Evolutionary conservation across 2,888 invertebrate species (phyloP).

Genomic region (Hartigia nigra): DNA sequence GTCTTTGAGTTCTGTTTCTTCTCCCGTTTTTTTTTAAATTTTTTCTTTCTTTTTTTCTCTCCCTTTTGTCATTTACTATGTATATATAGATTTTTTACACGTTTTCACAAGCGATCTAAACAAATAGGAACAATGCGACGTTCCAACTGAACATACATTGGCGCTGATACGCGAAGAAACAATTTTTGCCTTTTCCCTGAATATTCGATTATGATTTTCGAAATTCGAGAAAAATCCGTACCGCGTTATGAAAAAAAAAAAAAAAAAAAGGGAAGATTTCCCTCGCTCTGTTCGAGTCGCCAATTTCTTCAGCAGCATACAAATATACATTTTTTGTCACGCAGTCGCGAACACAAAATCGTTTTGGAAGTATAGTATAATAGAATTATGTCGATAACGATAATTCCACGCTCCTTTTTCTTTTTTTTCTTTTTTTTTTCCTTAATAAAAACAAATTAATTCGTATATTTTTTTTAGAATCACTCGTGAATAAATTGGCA

Average conservation of each 20-base stretch:
- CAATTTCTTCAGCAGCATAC: too few species aligned
- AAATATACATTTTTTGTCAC: too few species aligned
- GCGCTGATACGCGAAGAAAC: too few species aligned
- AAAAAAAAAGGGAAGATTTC: too few species aligned
- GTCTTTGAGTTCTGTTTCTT: constrained; percentile 13
- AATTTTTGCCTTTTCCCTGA: not conserved
- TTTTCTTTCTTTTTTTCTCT: constrained; percentile 12
- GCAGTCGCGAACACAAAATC: too few species aligned
- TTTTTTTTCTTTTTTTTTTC: not conserved
- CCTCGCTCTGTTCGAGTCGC: too few species aligned
- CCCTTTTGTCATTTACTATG: not conserved
- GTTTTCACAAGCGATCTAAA: not conserved
- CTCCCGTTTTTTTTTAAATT: constrained; percentile 12
- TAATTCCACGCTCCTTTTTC: too few species aligned
- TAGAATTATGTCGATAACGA: too few species aligned
- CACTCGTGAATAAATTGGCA: constrained; percentile 26
- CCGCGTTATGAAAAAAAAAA: too few species aligned
- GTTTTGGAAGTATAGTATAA: too few species aligned
- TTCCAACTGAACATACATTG: not conserved
- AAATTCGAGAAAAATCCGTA: too few species aligned
- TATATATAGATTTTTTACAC: not conserved
- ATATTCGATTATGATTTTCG: too few species aligned
- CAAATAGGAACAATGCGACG: not conserved
- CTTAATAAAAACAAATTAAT: not conserved
- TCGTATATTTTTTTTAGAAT: not conserved